Evolutionary conservation across 2,797 vertebrate genomes (phyloP).

Genomic region (Rhincodon typus): DNA sequence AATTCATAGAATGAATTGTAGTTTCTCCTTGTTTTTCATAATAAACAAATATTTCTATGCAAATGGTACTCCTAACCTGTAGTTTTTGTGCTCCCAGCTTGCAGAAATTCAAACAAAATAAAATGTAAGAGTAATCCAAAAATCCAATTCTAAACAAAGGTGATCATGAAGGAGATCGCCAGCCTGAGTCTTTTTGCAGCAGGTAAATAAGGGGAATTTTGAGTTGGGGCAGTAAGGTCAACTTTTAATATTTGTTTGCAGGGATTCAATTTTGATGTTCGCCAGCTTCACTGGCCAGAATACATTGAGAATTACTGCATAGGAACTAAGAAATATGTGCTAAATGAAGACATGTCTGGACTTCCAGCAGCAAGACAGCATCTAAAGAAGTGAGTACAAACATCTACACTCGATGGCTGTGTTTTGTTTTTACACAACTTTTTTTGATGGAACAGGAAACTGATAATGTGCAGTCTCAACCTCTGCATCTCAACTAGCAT

Average conservation of each 20-base stretch:
- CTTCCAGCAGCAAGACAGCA: conserved; percentile 84
- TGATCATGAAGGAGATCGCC: neutral
- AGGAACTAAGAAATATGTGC: conserved; percentile 86
- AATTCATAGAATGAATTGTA: neutral
- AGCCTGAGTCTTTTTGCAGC: neutral
- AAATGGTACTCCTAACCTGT: neutral
- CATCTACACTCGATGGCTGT: neutral
- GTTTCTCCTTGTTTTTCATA: neutral
- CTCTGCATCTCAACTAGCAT: neutral
- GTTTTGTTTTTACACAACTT: neutral
- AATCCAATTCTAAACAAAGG: neutral
- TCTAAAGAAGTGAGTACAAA: conserved; percentile 72
- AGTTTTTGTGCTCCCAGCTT: neutral
- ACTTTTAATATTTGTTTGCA: conserved; percentile 47
- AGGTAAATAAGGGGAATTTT: neutral
- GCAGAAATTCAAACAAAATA: neutral
- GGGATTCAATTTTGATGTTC: conserved; percentile 91
- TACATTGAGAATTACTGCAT: conserved; percentile 91
- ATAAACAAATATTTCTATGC: neutral
- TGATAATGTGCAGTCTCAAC: neutral
- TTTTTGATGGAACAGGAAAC: neutral
- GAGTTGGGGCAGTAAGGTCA: no score
- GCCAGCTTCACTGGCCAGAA: conserved; percentile 88
- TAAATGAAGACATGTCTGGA: conserved; percentile 93
- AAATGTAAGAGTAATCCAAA: neutral